These are phyloP conservation scores for Periophthalmodon schlosseri DNA, from an alignment of 2,113 vertebrate species.

Conservation along the genomic window DNA sequence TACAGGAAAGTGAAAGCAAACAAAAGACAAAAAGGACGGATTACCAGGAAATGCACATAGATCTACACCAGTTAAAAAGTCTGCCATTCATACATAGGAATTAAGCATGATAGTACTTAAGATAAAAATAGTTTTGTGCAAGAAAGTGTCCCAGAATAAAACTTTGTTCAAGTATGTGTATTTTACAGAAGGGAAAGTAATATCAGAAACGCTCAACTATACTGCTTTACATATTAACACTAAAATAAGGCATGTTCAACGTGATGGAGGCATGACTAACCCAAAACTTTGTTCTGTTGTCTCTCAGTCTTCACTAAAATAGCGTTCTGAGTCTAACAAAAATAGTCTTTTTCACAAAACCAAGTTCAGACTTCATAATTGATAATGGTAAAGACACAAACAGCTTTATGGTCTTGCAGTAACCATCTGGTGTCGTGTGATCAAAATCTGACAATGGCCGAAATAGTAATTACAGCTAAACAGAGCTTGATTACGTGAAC, in stretches of 20 bases:
- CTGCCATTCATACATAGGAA: background rate
- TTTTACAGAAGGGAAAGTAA: background rate
- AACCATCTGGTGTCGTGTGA: constrained; percentile 59
- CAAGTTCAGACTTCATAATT: constrained; percentile 7
- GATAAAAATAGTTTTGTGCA: background rate
- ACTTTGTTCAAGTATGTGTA: background rate
- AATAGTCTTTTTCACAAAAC: background rate
- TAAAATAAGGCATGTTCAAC: background rate
- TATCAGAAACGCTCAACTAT: background rate
- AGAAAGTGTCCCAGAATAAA: background rate
- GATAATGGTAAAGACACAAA: constrained; percentile 30
- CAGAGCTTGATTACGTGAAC: constrained; percentile 28
- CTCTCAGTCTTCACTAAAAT: constrained; percentile 18
- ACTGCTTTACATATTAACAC: background rate
- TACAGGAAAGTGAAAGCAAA: background rate
- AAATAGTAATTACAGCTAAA: constrained; percentile 39
- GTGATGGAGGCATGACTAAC: background rate
- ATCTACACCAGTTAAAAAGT: background rate
- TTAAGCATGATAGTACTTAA: background rate
- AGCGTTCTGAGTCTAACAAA: constrained; percentile 12
- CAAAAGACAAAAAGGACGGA: constrained; percentile 12
- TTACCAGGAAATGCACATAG: background rate
- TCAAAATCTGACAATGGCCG: constrained; percentile 36
- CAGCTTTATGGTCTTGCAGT: constrained; percentile 37
- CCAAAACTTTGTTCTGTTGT: constrained; percentile 9